phyloP scores from a whole-genome alignment of 2,797 vertebrate genomes.

The Hippocampus kuda region DNA sequence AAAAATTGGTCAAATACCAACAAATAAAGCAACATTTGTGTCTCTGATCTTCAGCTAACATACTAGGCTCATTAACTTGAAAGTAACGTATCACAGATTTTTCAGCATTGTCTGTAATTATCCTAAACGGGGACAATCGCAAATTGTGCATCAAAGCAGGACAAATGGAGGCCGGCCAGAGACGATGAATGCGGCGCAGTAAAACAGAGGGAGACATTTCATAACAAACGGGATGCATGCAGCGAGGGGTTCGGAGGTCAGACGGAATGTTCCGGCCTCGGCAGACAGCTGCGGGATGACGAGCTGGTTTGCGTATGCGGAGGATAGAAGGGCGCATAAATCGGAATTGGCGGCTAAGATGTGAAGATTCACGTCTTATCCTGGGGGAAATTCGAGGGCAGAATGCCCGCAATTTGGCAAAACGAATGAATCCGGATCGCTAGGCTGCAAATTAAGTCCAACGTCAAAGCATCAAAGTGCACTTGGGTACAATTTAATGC shows the following conservation, averaged over 20 bases:
- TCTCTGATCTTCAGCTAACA: neutral
- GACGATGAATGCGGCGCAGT: neutral
- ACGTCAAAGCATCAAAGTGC: neutral
- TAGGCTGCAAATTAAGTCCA: neutral
- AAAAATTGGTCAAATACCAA: neutral
- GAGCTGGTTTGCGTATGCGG: neutral
- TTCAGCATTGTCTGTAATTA: neutral
- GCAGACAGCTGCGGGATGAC: slow-evolving; percentile 47
- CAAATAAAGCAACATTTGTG: neutral
- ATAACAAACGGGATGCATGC: neutral
- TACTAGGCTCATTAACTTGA: neutral
- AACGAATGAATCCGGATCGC: neutral
- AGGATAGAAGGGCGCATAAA: neutral
- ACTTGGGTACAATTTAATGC: no score
- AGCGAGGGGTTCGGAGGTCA: slow-evolving; percentile 39
- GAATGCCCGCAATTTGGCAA: neutral
- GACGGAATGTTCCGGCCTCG: slow-evolving; percentile 38
- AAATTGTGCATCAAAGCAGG: neutral
- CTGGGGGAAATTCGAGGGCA: neutral
- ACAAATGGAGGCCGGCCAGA: neutral
- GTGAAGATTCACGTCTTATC: neutral
- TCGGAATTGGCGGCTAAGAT: neutral
- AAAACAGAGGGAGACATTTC: neutral
- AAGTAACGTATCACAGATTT: neutral
- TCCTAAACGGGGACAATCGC: neutral